phyloP scores from a whole-genome alignment of 2,888 invertebrate genomes.

The Macropis europaea region DNA sequence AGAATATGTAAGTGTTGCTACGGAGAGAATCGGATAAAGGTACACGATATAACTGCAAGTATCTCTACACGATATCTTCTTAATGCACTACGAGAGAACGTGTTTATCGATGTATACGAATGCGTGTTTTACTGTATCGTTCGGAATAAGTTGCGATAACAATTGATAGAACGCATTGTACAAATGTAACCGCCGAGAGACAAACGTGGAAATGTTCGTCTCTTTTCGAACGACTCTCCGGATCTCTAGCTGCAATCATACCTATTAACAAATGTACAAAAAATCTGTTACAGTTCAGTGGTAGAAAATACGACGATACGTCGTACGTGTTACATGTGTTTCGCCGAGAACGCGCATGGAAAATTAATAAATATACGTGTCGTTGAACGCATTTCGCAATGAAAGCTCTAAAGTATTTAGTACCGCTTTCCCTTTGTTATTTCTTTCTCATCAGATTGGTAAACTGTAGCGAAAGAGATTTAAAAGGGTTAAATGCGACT shows the following conservation, averaged over 20 bases:
- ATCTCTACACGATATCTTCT: constrained; percentile 20
- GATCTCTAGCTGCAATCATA: constrained; percentile 39
- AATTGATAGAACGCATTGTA: neutral
- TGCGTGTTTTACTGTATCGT: neutral
- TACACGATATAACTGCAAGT: constrained; percentile 37
- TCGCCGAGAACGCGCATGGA: neutral
- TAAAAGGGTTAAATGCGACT: no score
- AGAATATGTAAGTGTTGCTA: constrained; percentile 28
- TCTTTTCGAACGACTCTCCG: constrained; percentile 10
- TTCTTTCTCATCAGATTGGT: no score
- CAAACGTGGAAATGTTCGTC: neutral
- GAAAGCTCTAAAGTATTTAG: neutral
- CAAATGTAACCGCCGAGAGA: neutral
- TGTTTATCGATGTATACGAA: constrained; percentile 21
- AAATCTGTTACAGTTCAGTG: constrained; percentile 40
- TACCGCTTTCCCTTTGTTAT: no score
- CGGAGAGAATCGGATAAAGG: constrained; percentile 38
- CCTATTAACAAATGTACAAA: constrained; percentile 74
- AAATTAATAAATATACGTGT: neutral
- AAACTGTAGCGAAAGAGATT: no score
- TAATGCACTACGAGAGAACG: constrained; percentile 23
- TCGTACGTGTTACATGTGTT: neutral
- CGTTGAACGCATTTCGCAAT: neutral
- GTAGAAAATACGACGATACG: constrained; percentile 32
- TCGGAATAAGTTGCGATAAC: constrained; percentile 11